Evolutionary conservation across 2,113 vertebrate species (phyloP).

Genomic region (Columba janthina): DNA sequence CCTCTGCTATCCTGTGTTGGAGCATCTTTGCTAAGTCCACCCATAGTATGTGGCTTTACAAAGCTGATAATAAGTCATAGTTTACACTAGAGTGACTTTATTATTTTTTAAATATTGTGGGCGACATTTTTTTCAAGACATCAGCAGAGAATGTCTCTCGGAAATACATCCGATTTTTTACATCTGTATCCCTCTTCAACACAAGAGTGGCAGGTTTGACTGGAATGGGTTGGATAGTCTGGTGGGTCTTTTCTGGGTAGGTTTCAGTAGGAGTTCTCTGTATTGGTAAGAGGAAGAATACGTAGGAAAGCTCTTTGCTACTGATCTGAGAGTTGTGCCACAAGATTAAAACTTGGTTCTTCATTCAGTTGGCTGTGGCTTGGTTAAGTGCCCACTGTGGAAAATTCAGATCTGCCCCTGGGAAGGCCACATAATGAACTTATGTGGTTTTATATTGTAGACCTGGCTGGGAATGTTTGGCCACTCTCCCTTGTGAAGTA

Average conservation of each 20-base stretch:
- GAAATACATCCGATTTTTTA: neutral
- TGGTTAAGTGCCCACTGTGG: neutral
- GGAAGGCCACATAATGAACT: neutral
- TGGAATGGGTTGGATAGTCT: neutral
- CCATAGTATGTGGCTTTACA: neutral
- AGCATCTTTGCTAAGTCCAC: neutral
- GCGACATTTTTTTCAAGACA: neutral
- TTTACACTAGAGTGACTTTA: neutral
- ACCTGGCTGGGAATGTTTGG: neutral
- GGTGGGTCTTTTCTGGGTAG: neutral
- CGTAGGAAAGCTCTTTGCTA: neutral
- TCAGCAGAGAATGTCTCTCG: neutral
- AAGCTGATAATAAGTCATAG: neutral
- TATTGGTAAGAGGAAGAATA: neutral
- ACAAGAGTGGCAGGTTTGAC: rapidly evolving
- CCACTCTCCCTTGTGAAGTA: neutral
- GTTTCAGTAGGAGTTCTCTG: neutral
- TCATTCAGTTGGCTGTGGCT: neutral
- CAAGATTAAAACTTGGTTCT: neutral
- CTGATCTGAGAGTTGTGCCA: neutral
- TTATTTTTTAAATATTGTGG: neutral
- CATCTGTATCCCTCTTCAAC: neutral
- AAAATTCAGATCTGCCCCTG: neutral
- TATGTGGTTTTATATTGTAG: neutral
- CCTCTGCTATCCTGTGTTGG: neutral